Conservation (phyloP, 1,140 invertebrate genomes). For the Philaenus spumarius region DNA sequence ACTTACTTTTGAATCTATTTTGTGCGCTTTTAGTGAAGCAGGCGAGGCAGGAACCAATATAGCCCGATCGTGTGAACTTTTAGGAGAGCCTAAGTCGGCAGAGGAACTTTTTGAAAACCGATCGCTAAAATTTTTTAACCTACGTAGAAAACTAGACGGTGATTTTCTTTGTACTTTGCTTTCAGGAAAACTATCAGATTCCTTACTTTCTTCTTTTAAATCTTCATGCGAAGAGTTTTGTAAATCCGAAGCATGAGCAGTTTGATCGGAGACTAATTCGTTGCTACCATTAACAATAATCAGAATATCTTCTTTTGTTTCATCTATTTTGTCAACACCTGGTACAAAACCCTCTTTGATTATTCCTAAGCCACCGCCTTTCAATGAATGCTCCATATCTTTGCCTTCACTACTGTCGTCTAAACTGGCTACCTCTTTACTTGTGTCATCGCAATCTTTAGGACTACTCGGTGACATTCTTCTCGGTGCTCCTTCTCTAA, state of each 20-base stretch:
- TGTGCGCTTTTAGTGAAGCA: conserved; percentile 16
- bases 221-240: not conserved
- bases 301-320: conserved; percentile 9
- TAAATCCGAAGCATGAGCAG: not conserved
- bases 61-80: conserved; percentile 8
- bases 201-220: not conserved
- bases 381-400: conserved; percentile 2
- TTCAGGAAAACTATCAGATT: conserved; percentile 12
- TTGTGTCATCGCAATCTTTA: conserved; percentile 11
- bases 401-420: conserved; percentile 8
- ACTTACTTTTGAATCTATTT: conserved; percentile 2
- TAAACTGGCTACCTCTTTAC: conserved; percentile 5
- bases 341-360: conserved; percentile 19
- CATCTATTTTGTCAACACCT: conserved; percentile 10
- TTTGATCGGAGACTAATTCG: not conserved
- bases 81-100: conserved; percentile 11
- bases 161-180: conserved; percentile 11
- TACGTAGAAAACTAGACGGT: conserved; percentile 14
- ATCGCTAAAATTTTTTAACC: conserved; percentile 14
- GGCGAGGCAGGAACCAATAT: conserved; percentile 14
- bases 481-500: not conserved
- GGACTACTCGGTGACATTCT: conserved; percentile 15
- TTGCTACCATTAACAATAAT: conserved; percentile 12
- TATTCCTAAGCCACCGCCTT: conserved; percentile 2
- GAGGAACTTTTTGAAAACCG: conserved; percentile 14